A percentile compares a stretch with the other conserved stretches of the same genome.
Conservation (phyloP, 2,888 invertebrate species). For the Boloria euphrosyne region DNA sequence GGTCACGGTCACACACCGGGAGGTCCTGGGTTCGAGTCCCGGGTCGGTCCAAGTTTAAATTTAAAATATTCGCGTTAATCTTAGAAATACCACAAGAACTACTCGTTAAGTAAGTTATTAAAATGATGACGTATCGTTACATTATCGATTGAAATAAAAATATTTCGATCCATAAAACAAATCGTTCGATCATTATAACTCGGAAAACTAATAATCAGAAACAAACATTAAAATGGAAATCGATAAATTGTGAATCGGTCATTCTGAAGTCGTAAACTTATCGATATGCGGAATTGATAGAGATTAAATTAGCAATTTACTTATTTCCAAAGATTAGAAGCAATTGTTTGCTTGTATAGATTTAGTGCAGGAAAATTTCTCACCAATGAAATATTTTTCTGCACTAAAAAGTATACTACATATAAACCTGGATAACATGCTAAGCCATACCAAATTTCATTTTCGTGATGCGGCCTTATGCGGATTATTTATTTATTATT, state of each 20-base stretch:
- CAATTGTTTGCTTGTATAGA: not conserved
- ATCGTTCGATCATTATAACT: conserved; percentile 1
- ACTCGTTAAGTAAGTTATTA: not conserved
- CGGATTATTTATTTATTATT: no score
- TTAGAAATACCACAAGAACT: no score
- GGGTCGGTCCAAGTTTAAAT: no score
- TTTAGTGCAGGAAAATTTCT: no score
- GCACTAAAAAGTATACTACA: no score
- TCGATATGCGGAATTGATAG: conserved; percentile 30
- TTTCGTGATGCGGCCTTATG: no score
- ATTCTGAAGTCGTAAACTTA: conserved; percentile 26
- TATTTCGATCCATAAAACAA: conserved; percentile 7
- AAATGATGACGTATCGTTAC: not conserved
- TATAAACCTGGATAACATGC: no score
- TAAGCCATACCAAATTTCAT: no score
- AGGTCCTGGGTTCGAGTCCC: no score
- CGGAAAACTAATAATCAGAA: conserved; percentile 42
- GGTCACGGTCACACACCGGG: no score
- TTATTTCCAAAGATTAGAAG: not conserved
- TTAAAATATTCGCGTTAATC: no score
- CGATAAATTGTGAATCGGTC: conserved; percentile 47
- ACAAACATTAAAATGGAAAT: conserved; percentile 55
- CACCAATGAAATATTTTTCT: no score
- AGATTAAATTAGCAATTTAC: conserved; percentile 14
- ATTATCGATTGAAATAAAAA: conserved; percentile 1